Evolutionary conservation across 2,113 vertebrate genomes (phyloP).

Genomic region (Oceanites oceanicus): DNA sequence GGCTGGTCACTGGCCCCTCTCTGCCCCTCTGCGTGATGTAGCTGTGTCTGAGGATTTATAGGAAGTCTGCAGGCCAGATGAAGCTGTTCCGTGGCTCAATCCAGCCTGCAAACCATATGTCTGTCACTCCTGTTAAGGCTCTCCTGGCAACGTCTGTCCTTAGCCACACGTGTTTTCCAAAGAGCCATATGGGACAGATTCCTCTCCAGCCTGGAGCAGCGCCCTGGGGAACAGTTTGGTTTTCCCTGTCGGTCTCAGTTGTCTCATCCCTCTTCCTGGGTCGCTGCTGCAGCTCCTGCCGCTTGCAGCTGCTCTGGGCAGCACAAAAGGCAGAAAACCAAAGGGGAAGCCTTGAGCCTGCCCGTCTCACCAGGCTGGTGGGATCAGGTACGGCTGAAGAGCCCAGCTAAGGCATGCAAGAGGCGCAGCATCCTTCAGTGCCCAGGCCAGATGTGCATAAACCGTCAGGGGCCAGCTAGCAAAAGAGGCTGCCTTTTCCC

Average conservation of each 20-base stretch:
- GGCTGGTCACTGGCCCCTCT: not conserved
- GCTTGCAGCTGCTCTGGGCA: not conserved
- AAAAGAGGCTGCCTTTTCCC: not conserved
- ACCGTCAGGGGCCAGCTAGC: not conserved
- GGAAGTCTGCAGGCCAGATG: not conserved
- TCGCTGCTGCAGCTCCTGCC: not conserved
- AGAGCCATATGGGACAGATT: not conserved
- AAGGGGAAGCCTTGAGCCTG: not conserved
- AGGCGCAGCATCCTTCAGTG: not conserved
- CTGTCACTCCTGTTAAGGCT: not conserved
- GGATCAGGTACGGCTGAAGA: not conserved
- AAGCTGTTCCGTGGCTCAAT: not conserved
- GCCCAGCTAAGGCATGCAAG: not conserved
- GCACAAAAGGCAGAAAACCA: not conserved
- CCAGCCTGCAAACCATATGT: conserved; percentile 6
- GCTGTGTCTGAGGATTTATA: not conserved
- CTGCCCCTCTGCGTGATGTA: not conserved
- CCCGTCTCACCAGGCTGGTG: not conserved
- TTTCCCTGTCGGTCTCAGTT: not conserved
- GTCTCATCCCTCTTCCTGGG: not conserved
- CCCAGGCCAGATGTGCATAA: not conserved
- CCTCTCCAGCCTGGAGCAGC: not conserved
- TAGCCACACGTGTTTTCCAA: not conserved
- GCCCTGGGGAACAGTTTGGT: not conserved
- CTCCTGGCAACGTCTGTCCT: not conserved